Evolutionary conservation across 2,888 invertebrate species (phyloP), one percentile per base, ranked within the genome.

Genomic region (Ennomos erosarius): DNA sequence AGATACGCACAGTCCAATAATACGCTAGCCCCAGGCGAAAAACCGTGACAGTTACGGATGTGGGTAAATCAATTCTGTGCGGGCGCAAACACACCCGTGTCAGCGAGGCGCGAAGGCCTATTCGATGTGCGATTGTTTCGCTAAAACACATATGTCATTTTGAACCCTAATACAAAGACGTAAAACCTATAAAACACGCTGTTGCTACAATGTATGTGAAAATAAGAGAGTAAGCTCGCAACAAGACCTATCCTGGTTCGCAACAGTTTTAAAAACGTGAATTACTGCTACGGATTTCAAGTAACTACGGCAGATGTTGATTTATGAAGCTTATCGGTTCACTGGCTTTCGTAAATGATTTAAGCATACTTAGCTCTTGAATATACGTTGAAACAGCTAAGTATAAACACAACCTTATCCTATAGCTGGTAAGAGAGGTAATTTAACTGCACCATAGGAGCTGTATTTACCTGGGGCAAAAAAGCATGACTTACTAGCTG

Each of bases 21-120:
- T 76, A 79, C 73, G 68, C 67, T 69, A 64, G 69, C 70, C 72
- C 62, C 75, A 71, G 74, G 74, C 76, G 74, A 81, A 86, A 87
- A 82, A 81, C 72, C 75, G 75, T 85, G 87, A 87, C 87, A 82
- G 84, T 82, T 82, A 85, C 84, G 82, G 86, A 88, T 87, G 84
- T 87, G 88, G 87, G 88, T 84, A 83, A 88, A 87, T 87, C 87
- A 86, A 87, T 88, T 85, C 81, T 69, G 73, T 76, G 76, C 76
- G 75, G 75, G 79, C 72, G 79, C 82, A 84, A 86, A 88, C 86
- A 84, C 76, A 85, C 88, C 87, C 85, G 74, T 82, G 87, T 89
- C 88, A 87, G 77, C 79, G 75, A 68, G 71, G 76, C 75, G 70
- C 64, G 69, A 74, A 75, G 68, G 75, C 70, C 71, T 68, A 71